Conservation (phyloP, 2,797 vertebrate species). For the Pangasius larnaudii region DNA sequence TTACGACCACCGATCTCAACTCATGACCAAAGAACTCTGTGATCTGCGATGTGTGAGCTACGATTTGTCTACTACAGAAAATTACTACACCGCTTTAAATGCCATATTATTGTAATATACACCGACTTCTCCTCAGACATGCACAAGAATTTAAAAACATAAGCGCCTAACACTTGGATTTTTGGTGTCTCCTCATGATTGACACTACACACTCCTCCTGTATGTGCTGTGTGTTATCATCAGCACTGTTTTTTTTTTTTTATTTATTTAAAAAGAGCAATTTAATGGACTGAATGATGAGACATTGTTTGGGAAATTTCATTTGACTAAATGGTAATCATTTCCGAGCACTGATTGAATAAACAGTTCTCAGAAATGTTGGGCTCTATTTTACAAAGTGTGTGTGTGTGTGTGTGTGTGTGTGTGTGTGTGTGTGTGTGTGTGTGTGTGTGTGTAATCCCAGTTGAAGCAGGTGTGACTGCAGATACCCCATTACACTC, state of each 20-base stretch:
- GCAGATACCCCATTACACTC: conserved; percentile 39
- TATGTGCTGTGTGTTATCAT: background rate
- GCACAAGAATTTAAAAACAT: background rate
- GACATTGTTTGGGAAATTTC: background rate
- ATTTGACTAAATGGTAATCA: background rate
- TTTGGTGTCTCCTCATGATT: background rate
- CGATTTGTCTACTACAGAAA: too few relatives aligned
- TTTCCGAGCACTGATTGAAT: background rate
- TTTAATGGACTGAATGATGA: background rate
- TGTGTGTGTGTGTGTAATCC: conserved; percentile 1
- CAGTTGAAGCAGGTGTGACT: conserved; percentile 45
- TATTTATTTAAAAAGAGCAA: background rate
- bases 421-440: conserved; percentile 18
- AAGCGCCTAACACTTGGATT: background rate
- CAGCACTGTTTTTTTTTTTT: background rate
- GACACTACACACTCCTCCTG: background rate
- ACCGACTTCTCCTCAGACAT: background rate
- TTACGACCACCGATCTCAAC: too few relatives aligned
- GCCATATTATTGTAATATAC: too few relatives aligned
- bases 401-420: conserved; percentile 5
- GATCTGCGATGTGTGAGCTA: too few relatives aligned
- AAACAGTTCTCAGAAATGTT: background rate
- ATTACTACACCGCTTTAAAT: too few relatives aligned
- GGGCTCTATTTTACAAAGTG: background rate
- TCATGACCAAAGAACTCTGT: too few relatives aligned